Conservation (phyloP, 1,140 invertebrate genomes). For the Musca domestica region DNA sequence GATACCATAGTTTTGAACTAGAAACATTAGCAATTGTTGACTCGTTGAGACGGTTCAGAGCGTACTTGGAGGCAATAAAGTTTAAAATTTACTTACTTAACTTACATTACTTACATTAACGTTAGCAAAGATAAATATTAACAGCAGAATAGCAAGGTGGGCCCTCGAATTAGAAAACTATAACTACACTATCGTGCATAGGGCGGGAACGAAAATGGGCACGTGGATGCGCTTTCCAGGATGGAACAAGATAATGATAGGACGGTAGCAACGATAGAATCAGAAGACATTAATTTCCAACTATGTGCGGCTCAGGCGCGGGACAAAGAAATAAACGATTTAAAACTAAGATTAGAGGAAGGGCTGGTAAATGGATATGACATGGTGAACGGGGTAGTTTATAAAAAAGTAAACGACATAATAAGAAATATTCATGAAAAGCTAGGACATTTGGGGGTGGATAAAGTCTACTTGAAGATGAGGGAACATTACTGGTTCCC, state of each 20-base stretch:
- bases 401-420: not conserved
- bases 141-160: slow-evolving; percentile 45
- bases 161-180: slow-evolving; percentile 31
- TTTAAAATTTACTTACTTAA: slow-evolving; percentile 55
- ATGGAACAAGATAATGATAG: too few relatives aligned
- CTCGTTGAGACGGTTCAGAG: slow-evolving; percentile 55
- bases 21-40: slow-evolving; percentile 57
- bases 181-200: slow-evolving; percentile 27
- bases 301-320: slow-evolving; percentile 13
- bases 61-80: slow-evolving; percentile 54
- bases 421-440: slow-evolving; percentile 20
- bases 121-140: slow-evolving; percentile 48
- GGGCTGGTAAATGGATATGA: not conserved
- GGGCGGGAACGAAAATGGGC: slow-evolving; percentile 31
- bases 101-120: slow-evolving; percentile 49
- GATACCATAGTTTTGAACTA: slow-evolving; percentile 55
- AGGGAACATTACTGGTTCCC: slow-evolving; percentile 9
- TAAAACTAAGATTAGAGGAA: slow-evolving; percentile 11
- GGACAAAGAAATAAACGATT: not conserved
- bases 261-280: not conserved
- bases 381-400: slow-evolving; percentile 22
- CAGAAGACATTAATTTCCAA: slow-evolving; percentile 12
- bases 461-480: not conserved
- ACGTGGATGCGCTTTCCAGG: slow-evolving; percentile 37
- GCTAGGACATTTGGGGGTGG: slow-evolving; percentile 6